Conservation (phyloP, 1,140 invertebrate genomes). For the Hycleus cichorii region DNA sequence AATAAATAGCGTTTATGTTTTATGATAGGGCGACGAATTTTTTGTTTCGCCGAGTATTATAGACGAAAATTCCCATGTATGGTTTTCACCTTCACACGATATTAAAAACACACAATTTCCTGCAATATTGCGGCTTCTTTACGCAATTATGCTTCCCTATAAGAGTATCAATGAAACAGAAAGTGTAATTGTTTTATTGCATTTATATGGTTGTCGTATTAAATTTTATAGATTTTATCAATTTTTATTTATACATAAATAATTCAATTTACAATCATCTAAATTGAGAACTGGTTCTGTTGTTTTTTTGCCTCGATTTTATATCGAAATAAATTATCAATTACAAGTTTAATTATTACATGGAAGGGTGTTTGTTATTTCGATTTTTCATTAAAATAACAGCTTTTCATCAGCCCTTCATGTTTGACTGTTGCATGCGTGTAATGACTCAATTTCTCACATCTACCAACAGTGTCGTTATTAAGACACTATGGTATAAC, state of each 20-base stretch:
- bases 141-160: slow-evolving; percentile 7
- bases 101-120: slow-evolving; percentile 10
- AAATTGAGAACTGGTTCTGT: too few species aligned
- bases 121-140: slow-evolving; percentile 13
- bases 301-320: too few species aligned
- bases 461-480: background rate
- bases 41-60: too few species aligned
- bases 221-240: slow-evolving; percentile 7
- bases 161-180: background rate
- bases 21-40: background rate
- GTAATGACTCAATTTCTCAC: slow-evolving; percentile 15
- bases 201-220: slow-evolving; percentile 13
- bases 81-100: slow-evolving; percentile 7
- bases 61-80: too few species aligned
- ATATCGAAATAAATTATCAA: background rate
- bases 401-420: background rate
- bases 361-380: too few species aligned
- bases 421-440: slow-evolving; percentile 9
- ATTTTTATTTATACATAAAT: background rate
- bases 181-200: slow-evolving; percentile 10
- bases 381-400: too few species aligned
- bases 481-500: slow-evolving; percentile 12
- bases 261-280: too few species aligned
- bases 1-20: slow-evolving; percentile 16
- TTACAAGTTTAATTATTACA: too few species aligned